A percentile compares a stretch with the other conserved stretches of the same genome.
phyloP scores from a whole-genome alignment of 2,113 vertebrate species.

The Saimiri boliviensis region DNA sequence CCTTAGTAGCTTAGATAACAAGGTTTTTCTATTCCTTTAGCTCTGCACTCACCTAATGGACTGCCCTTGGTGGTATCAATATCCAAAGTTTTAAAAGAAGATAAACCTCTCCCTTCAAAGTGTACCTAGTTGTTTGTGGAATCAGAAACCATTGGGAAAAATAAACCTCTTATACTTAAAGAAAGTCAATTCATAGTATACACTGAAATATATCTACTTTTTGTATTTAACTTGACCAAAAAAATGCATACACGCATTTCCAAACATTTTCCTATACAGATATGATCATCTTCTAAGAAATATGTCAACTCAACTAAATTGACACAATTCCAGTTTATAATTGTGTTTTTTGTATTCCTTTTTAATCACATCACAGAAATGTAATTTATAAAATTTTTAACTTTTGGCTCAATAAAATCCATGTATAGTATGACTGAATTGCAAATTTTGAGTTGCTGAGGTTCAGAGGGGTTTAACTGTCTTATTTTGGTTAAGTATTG shows the following conservation, averaged over 20 bases:
- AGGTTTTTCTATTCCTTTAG: conserved; percentile 37
- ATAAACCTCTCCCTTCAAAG: conserved; percentile 54
- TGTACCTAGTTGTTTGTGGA: background rate
- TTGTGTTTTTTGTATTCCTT: background rate
- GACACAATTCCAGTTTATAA: background rate
- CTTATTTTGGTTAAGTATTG: background rate
- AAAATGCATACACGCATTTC: background rate
- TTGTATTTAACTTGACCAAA: conserved; percentile 41
- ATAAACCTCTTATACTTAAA: conserved; percentile 22
- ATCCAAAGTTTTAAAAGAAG: conserved; percentile 59
- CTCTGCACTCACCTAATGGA: background rate
- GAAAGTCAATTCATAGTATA: background rate
- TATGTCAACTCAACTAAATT: background rate
- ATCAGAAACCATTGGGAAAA: background rate
- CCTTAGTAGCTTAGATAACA: conserved; percentile 50
- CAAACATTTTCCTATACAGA: conserved; percentile 12
- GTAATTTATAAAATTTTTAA: conserved; percentile 24
- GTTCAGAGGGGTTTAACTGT: conserved; percentile 4
- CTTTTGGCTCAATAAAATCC: conserved; percentile 1
- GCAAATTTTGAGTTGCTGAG: conserved; percentile 22
- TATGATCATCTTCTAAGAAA: background rate
- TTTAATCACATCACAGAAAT: conserved; percentile 48
- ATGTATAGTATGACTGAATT: background rate
- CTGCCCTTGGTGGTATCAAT: conserved; percentile 35
- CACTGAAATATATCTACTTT: conserved; percentile 17